phyloP scores from a whole-genome alignment of 2,888 invertebrate species.

The Suillia variegata region DNA sequence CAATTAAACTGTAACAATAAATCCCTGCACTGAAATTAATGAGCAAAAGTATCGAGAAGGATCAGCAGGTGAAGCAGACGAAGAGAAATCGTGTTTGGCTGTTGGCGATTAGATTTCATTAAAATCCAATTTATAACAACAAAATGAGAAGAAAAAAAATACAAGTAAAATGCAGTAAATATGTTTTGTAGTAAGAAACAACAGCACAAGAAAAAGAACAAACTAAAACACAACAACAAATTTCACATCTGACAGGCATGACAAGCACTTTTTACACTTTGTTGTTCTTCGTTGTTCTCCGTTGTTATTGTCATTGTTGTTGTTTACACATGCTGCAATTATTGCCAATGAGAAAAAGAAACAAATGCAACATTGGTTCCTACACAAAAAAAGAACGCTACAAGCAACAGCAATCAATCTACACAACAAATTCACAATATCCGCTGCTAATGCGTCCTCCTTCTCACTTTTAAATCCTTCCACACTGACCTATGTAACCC shows the following conservation, averaged over 20 bases:
- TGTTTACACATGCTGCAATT: constrained; percentile 1
- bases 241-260: not conserved
- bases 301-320: too few species aligned
- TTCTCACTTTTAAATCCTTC: too few species aligned
- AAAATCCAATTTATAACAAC: constrained; percentile 37
- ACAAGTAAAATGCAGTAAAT: not conserved
- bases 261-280: not conserved
- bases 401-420: constrained; percentile 3
- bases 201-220: too few species aligned
- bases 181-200: too few species aligned
- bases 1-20: constrained; percentile 34
- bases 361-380: not conserved
- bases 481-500: too few species aligned
- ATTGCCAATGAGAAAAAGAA: not conserved
- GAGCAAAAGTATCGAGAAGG: not conserved
- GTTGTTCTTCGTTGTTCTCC: too few species aligned
- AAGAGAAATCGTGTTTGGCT: not conserved
- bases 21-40: constrained; percentile 18
- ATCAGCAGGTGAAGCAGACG: not conserved
- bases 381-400: too few species aligned
- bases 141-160: not conserved
- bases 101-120: constrained; percentile 32
- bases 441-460: not conserved
- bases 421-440: not conserved
- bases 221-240: too few species aligned